phyloP scores from a whole-genome alignment of 2,113 vertebrate species.

The Apistogramma diplotaenia region DNA sequence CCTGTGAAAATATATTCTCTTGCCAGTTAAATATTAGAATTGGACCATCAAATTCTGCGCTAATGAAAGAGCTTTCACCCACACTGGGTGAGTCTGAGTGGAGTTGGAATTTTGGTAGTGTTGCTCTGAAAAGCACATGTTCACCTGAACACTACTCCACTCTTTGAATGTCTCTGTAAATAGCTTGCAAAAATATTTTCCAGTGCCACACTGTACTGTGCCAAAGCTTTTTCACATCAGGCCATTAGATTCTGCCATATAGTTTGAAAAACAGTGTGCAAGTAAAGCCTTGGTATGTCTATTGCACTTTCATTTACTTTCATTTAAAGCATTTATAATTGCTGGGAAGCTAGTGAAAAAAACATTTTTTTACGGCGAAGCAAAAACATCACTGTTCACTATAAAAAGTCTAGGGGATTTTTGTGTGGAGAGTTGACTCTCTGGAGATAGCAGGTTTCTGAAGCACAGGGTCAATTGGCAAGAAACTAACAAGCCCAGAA shows the following conservation, averaged over 20 bases:
- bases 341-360: not conserved
- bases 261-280: not conserved
- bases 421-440: conserved; percentile 8
- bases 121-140: not conserved
- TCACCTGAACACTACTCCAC: not conserved
- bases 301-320: not conserved
- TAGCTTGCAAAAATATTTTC: not conserved
- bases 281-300: not conserved
- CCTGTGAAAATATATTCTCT: conserved; percentile 62
- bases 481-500: conserved; percentile 39
- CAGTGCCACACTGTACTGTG: not conserved
- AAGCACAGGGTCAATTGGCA: conserved; percentile 31
- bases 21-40: conserved; percentile 60
- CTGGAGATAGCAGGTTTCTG: conserved; percentile 26
- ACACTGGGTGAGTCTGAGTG: not conserved
- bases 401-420: not conserved
- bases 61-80: conserved; percentile 8
- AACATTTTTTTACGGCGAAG: not conserved
- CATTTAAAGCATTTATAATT: not conserved
- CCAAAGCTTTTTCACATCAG: not conserved
- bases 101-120: not conserved
- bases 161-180: not conserved
- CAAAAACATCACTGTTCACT: not conserved
- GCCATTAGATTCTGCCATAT: not conserved
- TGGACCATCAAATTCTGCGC: conserved; percentile 65